A percentile compares a stretch with the other conserved stretches of the same genome.
Evolutionary conservation across 2,113 vertebrate genomes (phyloP).

Genomic region (Gulo gulo): DNA sequence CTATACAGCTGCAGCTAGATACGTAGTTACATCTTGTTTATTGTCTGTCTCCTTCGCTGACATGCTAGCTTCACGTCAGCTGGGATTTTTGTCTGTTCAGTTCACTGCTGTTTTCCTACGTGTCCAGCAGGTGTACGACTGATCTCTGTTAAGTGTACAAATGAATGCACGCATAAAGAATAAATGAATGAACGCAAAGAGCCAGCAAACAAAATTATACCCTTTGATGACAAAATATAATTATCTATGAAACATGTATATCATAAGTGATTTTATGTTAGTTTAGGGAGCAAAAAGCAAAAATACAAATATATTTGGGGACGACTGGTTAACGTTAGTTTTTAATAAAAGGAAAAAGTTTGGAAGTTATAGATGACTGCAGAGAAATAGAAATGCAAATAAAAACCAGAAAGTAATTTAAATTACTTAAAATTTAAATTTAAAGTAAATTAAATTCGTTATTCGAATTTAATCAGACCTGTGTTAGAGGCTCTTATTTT

Average conservation of each 20-base stretch:
- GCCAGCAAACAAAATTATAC: background rate
- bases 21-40: background rate
- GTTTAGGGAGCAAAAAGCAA: background rate
- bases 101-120: background rate
- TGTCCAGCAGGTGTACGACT: background rate
- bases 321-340: background rate
- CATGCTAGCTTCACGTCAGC: background rate
- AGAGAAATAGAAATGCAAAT: conserved; percentile 1
- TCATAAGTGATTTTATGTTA: background rate
- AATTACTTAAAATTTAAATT: too few species aligned
- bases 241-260: background rate
- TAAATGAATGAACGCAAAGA: background rate
- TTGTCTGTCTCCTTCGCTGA: background rate
- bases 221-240: background rate
- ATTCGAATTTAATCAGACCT: background rate
- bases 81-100: background rate
- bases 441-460: background rate
- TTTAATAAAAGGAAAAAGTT: background rate
- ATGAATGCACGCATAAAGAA: background rate
- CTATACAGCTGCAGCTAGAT: too few species aligned
- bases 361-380: background rate
- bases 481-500: background rate
- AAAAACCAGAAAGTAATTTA: background rate
- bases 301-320: background rate
- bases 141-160: background rate